phyloP scores from a whole-genome alignment of 2,888 invertebrate species.

The Serripes groenlandicus region DNA sequence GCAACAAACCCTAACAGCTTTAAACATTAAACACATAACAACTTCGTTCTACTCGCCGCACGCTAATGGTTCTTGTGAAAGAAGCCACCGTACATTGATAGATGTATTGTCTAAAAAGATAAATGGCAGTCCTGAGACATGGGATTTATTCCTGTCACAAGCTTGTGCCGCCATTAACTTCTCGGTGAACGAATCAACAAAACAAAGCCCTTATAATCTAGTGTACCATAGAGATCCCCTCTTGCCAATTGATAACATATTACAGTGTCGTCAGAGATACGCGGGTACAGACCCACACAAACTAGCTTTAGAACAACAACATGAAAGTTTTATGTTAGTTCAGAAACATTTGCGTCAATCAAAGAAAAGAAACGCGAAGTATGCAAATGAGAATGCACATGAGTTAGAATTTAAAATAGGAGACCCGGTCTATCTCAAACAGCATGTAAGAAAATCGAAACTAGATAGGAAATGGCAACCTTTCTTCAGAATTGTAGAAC shows the following conservation, averaged over 20 bases:
- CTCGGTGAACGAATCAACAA: constrained; percentile 39
- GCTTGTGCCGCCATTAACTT: constrained; percentile 43
- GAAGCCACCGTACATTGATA: constrained; percentile 20
- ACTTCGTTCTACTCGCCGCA: constrained; percentile 27
- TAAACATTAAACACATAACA: constrained; percentile 43
- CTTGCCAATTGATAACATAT: constrained; percentile 41
- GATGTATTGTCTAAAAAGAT: constrained; percentile 34
- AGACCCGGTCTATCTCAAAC: constrained; percentile 41
- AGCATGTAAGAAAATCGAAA: constrained; percentile 37
- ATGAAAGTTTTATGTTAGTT: constrained; percentile 49
- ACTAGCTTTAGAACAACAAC: constrained; percentile 49
- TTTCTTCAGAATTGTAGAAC: constrained; percentile 34
- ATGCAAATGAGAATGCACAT: constrained; percentile 36
- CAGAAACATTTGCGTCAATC: constrained; percentile 33
- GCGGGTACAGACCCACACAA: constrained; percentile 42
- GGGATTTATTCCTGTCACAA: constrained; percentile 51
- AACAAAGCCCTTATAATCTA: constrained; percentile 38
- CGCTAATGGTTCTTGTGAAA: constrained; percentile 13
- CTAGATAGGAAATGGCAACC: constrained; percentile 36
- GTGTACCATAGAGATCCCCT: constrained; percentile 46
- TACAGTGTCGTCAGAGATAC: constrained; percentile 40
- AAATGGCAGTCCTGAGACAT: constrained; percentile 28
- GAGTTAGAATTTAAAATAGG: constrained; percentile 38
- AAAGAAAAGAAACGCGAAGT: constrained; percentile 30
- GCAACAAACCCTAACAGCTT: constrained; percentile 24